A percentile compares a stretch with the other conserved stretches of the same genome.
Conservation (phyloP, 2,113 vertebrate species). For the Syrrhaptes paradoxus region DNA sequence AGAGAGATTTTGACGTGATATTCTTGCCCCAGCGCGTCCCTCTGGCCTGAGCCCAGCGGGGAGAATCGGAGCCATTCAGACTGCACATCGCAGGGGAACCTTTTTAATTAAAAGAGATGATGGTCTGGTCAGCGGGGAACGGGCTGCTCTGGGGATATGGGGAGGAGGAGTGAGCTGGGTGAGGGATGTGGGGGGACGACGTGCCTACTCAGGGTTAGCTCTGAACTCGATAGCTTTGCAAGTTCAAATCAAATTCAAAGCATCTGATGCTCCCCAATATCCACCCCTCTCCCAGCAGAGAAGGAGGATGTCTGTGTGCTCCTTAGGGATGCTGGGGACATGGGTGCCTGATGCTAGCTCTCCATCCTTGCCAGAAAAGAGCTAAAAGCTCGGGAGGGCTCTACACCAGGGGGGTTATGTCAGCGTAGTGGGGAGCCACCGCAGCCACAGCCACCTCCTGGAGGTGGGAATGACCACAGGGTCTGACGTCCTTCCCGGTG, state of each 20-base stretch:
- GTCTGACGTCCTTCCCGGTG: not conserved
- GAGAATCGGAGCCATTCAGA: not conserved
- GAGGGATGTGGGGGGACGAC: accelerated
- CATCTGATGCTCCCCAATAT: not conserved
- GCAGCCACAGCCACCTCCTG: not conserved
- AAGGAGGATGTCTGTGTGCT: not conserved
- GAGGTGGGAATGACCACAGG: not conserved
- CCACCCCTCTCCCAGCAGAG: not conserved
- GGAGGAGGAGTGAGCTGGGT: not conserved
- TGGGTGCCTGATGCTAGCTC: not conserved
- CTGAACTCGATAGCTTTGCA: not conserved
- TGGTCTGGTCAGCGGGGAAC: not conserved
- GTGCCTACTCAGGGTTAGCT: not conserved
- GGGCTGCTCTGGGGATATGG: not conserved
- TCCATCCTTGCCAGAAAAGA: not conserved
- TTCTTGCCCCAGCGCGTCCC: not conserved
- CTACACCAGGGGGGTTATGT: not conserved
- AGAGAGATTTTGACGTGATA: not conserved
- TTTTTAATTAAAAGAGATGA: conserved; percentile 29
- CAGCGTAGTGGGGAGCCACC: accelerated
- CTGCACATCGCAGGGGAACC: not conserved
- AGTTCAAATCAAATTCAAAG: not conserved
- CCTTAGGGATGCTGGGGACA: not conserved
- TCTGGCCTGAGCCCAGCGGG: not conserved
- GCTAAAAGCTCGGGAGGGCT: not conserved